Conservation (phyloP, 2,797 vertebrate genomes). For the Cuculus canorus region DNA sequence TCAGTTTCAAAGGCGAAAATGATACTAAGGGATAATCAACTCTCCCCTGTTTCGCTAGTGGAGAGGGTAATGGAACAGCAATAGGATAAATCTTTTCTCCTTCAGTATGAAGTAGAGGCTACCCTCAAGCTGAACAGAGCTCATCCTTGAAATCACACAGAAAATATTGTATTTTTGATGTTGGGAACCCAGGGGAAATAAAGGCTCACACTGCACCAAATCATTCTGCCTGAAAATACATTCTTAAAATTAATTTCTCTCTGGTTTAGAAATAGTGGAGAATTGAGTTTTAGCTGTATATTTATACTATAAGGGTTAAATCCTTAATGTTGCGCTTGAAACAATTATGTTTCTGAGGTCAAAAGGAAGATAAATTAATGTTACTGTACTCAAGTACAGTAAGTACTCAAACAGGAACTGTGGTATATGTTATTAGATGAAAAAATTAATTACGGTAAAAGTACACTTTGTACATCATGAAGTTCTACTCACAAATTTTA, state of each 20-base stretch:
- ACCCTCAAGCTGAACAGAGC: neutral
- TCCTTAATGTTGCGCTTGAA: neutral
- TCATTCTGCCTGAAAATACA: neutral
- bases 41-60: neutral
- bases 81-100: conserved; percentile 17
- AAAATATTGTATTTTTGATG: conserved; percentile 5
- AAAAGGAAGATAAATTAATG: neutral
- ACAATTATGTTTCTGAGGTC: neutral
- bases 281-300: neutral
- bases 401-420: neutral
- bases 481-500: neutral
- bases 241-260: neutral
- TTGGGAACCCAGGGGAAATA: neutral
- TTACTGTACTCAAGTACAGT: too few relatives aligned
- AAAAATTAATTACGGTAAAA: neutral
- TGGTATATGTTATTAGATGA: neutral
- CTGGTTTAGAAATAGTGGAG: neutral
- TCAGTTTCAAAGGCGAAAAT: conserved; percentile 23
- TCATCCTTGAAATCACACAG: neutral
- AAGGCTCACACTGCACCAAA: neutral
- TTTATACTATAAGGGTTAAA: neutral
- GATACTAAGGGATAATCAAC: neutral
- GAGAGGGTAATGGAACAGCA: neutral
- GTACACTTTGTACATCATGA: neutral
- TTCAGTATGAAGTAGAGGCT: neutral